Conservation (phyloP, 2,797 vertebrate genomes). For the Oreonectes daqikongensis region DNA sequence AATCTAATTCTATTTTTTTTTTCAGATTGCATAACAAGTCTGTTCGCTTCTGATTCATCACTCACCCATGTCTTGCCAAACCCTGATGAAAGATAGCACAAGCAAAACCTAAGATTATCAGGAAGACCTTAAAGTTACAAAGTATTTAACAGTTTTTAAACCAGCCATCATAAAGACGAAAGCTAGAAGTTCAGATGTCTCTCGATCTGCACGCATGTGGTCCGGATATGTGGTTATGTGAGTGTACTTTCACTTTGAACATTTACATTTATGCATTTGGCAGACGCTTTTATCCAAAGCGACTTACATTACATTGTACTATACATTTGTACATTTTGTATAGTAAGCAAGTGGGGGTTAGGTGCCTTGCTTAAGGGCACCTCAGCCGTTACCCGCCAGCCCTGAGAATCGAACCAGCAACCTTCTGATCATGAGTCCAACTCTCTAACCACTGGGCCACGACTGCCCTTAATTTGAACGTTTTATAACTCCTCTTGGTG, state of each 20-base stretch:
- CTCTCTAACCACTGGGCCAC: too few species aligned
- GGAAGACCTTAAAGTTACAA: not conserved
- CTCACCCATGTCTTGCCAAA: slow-evolving; percentile 11
- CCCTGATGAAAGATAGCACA: not conserved
- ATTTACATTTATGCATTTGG: too few species aligned
- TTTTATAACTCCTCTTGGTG: too few species aligned
- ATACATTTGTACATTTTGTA: too few species aligned
- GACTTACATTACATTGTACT: too few species aligned
- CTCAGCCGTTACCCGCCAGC: too few species aligned
- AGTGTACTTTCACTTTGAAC: not conserved
- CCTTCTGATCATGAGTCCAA: too few species aligned
- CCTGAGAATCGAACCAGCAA: too few species aligned
- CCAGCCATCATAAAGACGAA: not conserved
- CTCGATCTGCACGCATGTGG: not conserved
- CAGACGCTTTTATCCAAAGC: too few species aligned
- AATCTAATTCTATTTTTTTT: slow-evolving; percentile 6
- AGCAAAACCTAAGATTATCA: not conserved
- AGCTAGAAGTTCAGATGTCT: not conserved
- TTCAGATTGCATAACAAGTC: slow-evolving; percentile 9
- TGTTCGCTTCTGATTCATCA: not conserved
- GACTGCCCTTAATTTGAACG: too few species aligned
- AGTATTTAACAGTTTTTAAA: not conserved
- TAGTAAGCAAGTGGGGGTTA: too few species aligned
- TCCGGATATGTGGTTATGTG: not conserved
- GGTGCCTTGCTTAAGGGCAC: too few species aligned